Base-by-base conservation (phyloP, 2,888 invertebrate species). In the Drosophila meridionalis region DNA sequence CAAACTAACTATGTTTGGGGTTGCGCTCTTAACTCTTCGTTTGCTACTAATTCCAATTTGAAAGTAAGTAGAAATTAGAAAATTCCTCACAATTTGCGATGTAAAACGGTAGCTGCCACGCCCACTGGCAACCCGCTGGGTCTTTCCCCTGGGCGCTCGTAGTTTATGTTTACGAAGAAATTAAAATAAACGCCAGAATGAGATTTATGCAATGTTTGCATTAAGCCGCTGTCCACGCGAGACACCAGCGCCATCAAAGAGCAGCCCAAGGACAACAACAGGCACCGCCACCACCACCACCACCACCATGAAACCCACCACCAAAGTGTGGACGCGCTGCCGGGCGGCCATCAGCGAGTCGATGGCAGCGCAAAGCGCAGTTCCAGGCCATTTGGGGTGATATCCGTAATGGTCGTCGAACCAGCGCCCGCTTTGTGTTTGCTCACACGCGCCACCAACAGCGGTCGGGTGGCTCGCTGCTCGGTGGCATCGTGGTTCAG, bases 161-260 rank as follows among this genome's bases (percentile, higher is more conserved):
- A 82, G 87, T 91, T 91, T 91, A 91, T 91, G 90, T 82, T 84
- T 83, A 87, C 85, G 82, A 82, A 80, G 84, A 91, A 91, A 91
- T 90, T 90, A 91, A 91, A 91, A 91, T 91, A 91, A 91, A 91
- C 87, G 85, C 86, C 85, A 78, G 78, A 85, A 91, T 82, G 83
- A 86, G 92, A 91, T 91, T 91, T 92, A 91, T 91, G 89, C 85
- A 83, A 84, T 91, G 91, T 91, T 90, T 91, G 87, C 86, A 91
- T 89, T 86, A 90, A 90, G 85, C 87, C 82, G 82, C 80, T 82
- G 86, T 81, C 83, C 87, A 82, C 77, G 76, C 68, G 50, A 58
- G 58, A 28, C 42, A 58, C 53, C 65, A 73, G 53, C 36, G 70
- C 58, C 65, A 76, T 60, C 65, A 68, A 62, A 61, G 69, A 74